Evolutionary conservation across 1,140 invertebrate species (phyloP), one percentile per base, ranked within the genome.

Genomic region (Calliphora vicina): DNA sequence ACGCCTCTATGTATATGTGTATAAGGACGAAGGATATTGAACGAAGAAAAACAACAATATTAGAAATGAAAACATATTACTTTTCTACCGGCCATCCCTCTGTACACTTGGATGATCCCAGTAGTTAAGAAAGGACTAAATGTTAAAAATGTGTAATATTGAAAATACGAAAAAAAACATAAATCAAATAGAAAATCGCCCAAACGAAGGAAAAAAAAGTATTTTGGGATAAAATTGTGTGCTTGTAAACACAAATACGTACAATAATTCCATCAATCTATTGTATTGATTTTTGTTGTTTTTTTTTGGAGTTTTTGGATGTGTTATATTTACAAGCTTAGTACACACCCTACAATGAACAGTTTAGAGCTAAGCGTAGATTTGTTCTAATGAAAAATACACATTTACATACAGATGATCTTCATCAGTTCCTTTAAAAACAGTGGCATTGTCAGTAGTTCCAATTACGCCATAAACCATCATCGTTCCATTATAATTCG

Each of bases 51-150:
- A 74, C 29, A 61, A 61, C 57, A 61, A 17, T 67, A 23, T 67
- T 67, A 20, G 20, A 13, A 23, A 78, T 43, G 20, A 78, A 78
- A 78, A 76, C 73, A 42, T 76, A 76, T 67, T 67, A 67, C n/a
- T 67, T 67, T 67, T 67, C 20, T 50, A 23, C 8, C 20, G 20
- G n/a, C 61, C 61, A 23, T 23, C n/a, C 61, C n/a, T 20, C 20
- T 67, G 10, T 23, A 23, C 61, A 67, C 61, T 67, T 23, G 61
- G 20, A 4, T 67, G 61, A 67, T 8, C n/a, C 20, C 61, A 23
- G 6, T 67, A 23, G 61, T 57, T 57, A 67, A 23, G 5, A 9
- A 67, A 23, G 0, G 61, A 23, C n/a, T 23, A 23, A 67, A 67
- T 67, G 20, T 67, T 67, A 23, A 67, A 67, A 67, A 67, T 67